Conservation (phyloP, 2,113 vertebrate species). For the Perognathus longimembris region DNA sequence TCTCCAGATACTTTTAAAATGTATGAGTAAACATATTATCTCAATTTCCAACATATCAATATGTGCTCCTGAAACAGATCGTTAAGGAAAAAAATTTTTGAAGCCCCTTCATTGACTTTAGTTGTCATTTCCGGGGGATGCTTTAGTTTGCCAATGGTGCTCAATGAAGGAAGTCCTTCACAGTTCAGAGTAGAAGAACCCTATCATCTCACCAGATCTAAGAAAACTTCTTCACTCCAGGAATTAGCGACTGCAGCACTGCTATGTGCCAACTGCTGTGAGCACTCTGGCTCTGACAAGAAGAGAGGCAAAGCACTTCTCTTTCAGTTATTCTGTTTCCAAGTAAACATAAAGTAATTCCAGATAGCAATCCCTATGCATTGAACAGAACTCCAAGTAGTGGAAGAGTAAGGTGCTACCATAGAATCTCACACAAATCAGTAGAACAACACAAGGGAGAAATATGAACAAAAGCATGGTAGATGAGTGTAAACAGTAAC, state of each 20-base stretch:
- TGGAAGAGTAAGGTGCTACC: background rate
- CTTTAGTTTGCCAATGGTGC: background rate
- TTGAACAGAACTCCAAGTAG: no score
- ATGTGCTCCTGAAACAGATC: background rate
- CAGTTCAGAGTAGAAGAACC: no score
- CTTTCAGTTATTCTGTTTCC: background rate
- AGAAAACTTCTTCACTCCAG: background rate
- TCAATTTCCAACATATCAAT: background rate
- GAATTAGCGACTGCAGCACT: background rate
- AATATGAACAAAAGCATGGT: background rate
- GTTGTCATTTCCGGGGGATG: background rate
- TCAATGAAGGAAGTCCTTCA: slow-evolving; percentile 23
- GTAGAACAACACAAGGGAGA: background rate
- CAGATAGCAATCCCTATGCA: background rate
- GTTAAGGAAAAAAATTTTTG: background rate
- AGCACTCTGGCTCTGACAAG: background rate
- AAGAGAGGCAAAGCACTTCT: background rate
- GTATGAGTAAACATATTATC: background rate
- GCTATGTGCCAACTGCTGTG: background rate
- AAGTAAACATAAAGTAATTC: background rate
- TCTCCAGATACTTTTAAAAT: background rate
- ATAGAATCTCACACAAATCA: background rate
- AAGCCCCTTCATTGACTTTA: background rate
- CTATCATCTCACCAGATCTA: background rate
- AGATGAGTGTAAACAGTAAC: background rate